Evolutionary conservation across 2,113 vertebrate genomes (phyloP).

Genomic region (Pipa parva): DNA sequence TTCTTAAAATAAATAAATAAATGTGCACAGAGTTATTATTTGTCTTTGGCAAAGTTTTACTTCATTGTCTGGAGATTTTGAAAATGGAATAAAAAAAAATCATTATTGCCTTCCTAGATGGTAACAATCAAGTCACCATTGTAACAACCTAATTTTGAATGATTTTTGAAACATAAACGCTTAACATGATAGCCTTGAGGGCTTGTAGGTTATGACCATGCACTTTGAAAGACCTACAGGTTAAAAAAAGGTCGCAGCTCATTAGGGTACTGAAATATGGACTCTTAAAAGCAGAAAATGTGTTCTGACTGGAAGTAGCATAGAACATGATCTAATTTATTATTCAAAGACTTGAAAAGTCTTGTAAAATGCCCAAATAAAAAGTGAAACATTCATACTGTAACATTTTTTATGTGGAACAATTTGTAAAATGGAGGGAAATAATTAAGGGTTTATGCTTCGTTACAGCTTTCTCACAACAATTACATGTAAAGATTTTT

Average conservation of each 20-base stretch:
- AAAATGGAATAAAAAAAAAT: constrained; percentile 50
- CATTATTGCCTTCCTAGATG: constrained; percentile 57
- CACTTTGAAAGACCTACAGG: constrained; percentile 61
- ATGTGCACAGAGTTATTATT: no score
- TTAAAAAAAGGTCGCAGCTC: constrained; percentile 57
- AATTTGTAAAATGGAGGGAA: not conserved
- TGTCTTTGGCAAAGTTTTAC: constrained; percentile 43
- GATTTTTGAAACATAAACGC: constrained; percentile 64
- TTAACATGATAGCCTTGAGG: constrained; percentile 60
- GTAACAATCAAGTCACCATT: constrained; percentile 55
- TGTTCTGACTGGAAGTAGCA: constrained; percentile 40
- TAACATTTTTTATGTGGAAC: no score
- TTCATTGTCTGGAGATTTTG: constrained; percentile 52
- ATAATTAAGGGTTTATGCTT: not conserved
- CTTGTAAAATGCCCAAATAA: no score
- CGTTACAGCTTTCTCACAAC: no score
- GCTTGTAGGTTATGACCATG: constrained; percentile 62
- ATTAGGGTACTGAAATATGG: constrained; percentile 47
- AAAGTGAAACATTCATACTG: no score
- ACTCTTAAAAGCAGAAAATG: constrained; percentile 13
- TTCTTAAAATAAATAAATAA: constrained; percentile 39
- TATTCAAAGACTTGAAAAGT: no score
- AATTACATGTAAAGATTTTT: no score
- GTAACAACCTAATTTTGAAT: constrained; percentile 66
- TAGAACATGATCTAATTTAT: not conserved